A percentile compares a stretch with the other conserved stretches of the same genome.
Evolutionary conservation across 2,888 invertebrate genomes (phyloP).

Genomic region (Cephus runcator): DNA sequence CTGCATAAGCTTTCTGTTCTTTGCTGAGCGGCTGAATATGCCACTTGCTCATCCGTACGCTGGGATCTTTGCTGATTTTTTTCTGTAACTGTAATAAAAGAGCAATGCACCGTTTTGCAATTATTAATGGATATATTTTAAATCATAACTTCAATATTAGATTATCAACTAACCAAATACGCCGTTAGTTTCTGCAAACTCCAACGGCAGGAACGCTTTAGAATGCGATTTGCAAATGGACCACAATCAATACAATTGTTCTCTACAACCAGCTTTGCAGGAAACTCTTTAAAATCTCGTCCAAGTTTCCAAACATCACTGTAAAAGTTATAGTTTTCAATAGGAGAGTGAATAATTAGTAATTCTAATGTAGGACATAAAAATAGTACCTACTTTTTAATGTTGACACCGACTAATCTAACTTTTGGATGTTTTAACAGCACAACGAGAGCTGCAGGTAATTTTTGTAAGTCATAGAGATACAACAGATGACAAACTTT

Average conservation of each 20-base stretch:
- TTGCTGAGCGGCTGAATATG: slow-evolving; percentile 69
- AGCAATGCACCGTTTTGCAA: neutral
- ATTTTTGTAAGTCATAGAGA: slow-evolving; percentile 67
- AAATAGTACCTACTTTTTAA: slow-evolving; percentile 69
- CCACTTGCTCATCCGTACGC: slow-evolving; percentile 73
- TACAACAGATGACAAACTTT: slow-evolving; percentile 71
- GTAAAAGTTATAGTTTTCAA: slow-evolving; percentile 33
- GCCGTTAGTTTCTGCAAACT: slow-evolving; percentile 71
- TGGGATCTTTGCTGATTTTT: slow-evolving; percentile 69
- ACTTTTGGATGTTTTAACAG: slow-evolving; percentile 71
- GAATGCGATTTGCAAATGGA: slow-evolving; percentile 69
- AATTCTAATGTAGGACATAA: neutral
- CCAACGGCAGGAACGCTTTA: slow-evolving; percentile 69
- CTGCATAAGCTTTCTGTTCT: slow-evolving; percentile 71
- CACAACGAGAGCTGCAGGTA: slow-evolving; percentile 70
- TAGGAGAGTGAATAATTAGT: neutral
- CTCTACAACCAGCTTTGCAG: slow-evolving; percentile 67
- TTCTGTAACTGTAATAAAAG: slow-evolving; percentile 64
- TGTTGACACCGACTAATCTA: slow-evolving; percentile 72
- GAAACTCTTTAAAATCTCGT: slow-evolving; percentile 71
- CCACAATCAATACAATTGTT: slow-evolving; percentile 72
- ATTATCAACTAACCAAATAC: slow-evolving; percentile 65
- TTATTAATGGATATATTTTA: neutral
- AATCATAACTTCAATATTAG: neutral
- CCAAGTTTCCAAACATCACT: slow-evolving; percentile 74